These are phyloP conservation scores for Psococerastis gibbosa DNA, from an alignment of 2,888 invertebrate species.

Conservation along the genomic window DNA sequence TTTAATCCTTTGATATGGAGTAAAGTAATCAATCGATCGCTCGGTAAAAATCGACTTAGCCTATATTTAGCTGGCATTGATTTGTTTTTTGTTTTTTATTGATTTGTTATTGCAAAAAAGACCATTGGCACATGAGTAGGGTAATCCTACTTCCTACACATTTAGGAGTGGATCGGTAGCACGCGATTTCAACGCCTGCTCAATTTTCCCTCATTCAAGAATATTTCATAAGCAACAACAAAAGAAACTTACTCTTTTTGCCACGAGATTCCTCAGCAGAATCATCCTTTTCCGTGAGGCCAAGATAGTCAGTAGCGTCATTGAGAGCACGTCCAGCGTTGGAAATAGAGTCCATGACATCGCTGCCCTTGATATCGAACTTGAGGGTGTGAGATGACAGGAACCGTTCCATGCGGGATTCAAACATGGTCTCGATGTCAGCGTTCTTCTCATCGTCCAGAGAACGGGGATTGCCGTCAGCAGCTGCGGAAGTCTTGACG, in stretches of 20 bases:
- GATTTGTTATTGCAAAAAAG: no score
- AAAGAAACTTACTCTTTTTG: conserved; percentile 45
- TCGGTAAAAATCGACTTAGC: no score
- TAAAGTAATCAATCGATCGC: no score
- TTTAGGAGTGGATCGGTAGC: no score
- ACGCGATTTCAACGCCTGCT: no score
- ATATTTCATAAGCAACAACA: no score
- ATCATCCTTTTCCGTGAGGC: conserved; percentile 38
- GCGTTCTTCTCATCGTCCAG: conserved; percentile 22
- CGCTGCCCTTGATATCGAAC: conserved; percentile 67
- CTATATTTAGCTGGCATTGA: no score
- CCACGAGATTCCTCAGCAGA: conserved; percentile 47
- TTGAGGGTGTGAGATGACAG: conserved; percentile 63
- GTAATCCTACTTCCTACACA: no score
- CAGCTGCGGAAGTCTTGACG: conserved; percentile 37
- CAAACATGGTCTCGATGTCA: conserved; percentile 39
- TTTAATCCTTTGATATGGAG: no score
- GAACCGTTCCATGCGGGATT: conserved; percentile 52
- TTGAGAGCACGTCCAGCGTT: conserved; percentile 63
- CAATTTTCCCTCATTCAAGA: no score
- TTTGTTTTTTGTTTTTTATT: no score
- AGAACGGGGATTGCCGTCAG: conserved; percentile 58
- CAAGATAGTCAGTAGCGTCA: conserved; percentile 39
- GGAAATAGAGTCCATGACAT: conserved; percentile 60
- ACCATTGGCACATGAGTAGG: no score